phyloP scores from a whole-genome alignment of 1,140 invertebrate species.

The Musca domestica region DNA sequence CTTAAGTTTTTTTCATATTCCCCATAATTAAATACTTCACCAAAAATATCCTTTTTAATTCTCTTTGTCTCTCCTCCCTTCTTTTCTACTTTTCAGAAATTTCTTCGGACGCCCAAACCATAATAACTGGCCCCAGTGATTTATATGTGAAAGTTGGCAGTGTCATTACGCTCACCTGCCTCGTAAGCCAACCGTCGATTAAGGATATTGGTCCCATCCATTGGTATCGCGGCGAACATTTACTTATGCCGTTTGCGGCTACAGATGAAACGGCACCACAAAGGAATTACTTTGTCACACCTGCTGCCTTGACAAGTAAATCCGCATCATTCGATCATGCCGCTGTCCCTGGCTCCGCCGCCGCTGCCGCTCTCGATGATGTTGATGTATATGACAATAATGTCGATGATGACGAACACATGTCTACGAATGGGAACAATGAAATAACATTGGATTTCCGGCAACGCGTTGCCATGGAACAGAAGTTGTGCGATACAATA shows the following conservation, averaged over 20 bases:
- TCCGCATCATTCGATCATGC: neutral
- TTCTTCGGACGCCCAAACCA: conserved; percentile 73
- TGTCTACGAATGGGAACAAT: conserved; percentile 30
- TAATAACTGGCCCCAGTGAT: conserved; percentile 73
- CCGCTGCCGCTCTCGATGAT: neutral
- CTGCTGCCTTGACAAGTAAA: neutral
- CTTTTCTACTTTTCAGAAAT: conserved; percentile 35
- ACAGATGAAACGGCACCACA: neutral
- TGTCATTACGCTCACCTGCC: conserved; percentile 74
- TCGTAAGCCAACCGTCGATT: conserved; percentile 74
- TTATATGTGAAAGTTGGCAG: conserved; percentile 83
- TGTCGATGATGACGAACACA: neutral
- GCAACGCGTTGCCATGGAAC: conserved; percentile 48
- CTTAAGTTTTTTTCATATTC: too few species aligned
- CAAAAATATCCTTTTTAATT: neutral
- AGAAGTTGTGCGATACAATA: conserved; percentile 46
- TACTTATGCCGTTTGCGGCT: conserved; percentile 45
- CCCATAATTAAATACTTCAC: too few species aligned
- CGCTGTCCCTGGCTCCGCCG: neutral
- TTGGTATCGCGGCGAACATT: conserved; percentile 71
- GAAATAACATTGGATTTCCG: conserved; percentile 44
- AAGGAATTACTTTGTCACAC: conserved; percentile 3
- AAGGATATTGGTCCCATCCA: conserved; percentile 78
- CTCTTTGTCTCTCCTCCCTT: too few species aligned
- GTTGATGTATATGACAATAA: neutral